Evolutionary conservation across 2,888 invertebrate genomes (phyloP), one percentile per base, ranked within the genome.

Genomic region (Drosophila leonis): DNA sequence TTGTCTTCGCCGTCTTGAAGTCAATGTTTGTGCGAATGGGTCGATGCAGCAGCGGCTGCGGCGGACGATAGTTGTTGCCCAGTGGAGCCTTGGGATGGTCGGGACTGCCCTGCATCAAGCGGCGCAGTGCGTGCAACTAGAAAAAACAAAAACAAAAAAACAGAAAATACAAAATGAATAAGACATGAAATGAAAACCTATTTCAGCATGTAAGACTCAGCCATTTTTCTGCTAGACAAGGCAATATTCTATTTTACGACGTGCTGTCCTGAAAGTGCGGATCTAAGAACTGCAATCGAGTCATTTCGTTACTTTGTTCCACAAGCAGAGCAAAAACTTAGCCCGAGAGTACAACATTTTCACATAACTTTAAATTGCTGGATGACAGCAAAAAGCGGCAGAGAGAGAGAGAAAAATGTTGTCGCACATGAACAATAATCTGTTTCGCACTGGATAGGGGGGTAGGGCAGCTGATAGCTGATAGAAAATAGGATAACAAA

Each of bases 21-120:
- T 99, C 98, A 93, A 99, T 99, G 94, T 99, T 99, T 85, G 99
- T 99, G 93, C 99, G 95, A 82, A 99, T 96, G 65, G 98, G 97
- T 86, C 99, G 95, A 94, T 98, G 98, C 94, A 98, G 97, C 74
- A 98, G 95, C 62, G 97, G 97, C 93, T 98, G 98, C 55, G 97
- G 96, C 67, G 98, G 98, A 91, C 99, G 95, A 94, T 97, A 98
- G 94, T 99, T 99, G 94, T 98, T 98, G 87, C 97, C 98, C 92
- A 99, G 95, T 27, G 97, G 97, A 60, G 97, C 97, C 93, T 97
- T 97, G 49, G 97, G 97, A 93, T 97, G 96, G 90, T 96, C 95
- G 88, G 95, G 95, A 92, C 97, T 97, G 75, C 98, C 97, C 93
- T 97, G 97, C 97, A 97, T 97, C 93, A 98, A 94, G 86, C 96